Base-by-base conservation (phyloP, 1,140 invertebrate species). In the Dendrolimus punctatus region DNA sequence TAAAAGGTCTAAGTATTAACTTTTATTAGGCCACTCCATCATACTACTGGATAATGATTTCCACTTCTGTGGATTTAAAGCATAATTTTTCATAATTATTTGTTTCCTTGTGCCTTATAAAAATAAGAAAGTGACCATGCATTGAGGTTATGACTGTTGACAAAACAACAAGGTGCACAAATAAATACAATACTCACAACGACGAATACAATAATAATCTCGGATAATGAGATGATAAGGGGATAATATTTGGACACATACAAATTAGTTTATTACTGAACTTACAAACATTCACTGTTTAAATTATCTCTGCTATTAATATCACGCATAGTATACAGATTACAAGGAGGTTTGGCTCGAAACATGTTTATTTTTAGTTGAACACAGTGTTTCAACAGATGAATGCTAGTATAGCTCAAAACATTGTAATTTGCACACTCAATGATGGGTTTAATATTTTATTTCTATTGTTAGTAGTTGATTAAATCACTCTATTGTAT, bases 401-500 rank as follows among this genome's bases (percentile, higher is more conserved):
- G 55, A 49, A 46, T 42, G 44, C 53, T 7, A 38, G 47, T 42
- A 48, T 64, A 46, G 50, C 51, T 57, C 51, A 47, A 51, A 61
- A 56, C 47, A 42, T 69, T 40, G n/a, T 50, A 56, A 46, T 56
- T 52, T 66, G 56, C 41, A 36, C 64, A 23, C 56, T 60, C 39
- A 71, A 65, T 50, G 71, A 73, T 48, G 56, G 42, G 63, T 51
- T 68, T 6, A 64, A 62, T 40, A 53, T 58, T 54, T 7, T 70
- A 40, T 52, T 64, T 9, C 39, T 64, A 42, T 62, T 58, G 66
- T 72, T 63, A 59, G 66, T 69, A 45, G 6, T 7, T 45, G 43
- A 9, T 45, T 9, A 9, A 23, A 23, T 23, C 23, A 23, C 23
- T 23, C 23, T 23, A 23, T 23, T 23, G 23, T 2, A 23, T 23